Evolutionary conservation across 1,140 invertebrate species (phyloP).

Genomic region (Eciton burchellii): DNA sequence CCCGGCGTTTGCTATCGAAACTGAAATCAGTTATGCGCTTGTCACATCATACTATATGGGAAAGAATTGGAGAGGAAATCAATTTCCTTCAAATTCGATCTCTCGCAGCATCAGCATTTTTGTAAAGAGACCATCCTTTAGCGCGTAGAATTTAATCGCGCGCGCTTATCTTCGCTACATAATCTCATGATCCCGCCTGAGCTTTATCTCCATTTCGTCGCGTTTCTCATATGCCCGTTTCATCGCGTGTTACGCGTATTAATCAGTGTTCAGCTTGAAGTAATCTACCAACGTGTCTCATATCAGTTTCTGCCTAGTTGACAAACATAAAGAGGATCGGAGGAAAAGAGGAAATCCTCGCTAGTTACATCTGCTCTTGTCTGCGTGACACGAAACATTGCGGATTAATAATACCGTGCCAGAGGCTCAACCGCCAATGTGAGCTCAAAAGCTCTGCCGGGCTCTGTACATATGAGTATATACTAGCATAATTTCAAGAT

Average conservation of each 20-base stretch:
- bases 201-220: constrained; percentile 42
- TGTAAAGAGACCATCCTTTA: neutral
- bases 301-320: constrained; percentile 55
- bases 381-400: constrained; percentile 11
- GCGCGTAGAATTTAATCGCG: constrained; percentile 14
- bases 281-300: constrained; percentile 55
- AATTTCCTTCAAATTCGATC: constrained; percentile 21
- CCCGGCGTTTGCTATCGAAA: neutral
- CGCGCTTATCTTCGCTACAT: constrained; percentile 8
- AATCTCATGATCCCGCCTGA: constrained; percentile 22
- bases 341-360: constrained; percentile 37
- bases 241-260: constrained; percentile 13
- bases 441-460: neutral
- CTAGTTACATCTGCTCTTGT: constrained; percentile 20
- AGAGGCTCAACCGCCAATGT: neutral
- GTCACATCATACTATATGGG: neutral
- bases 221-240: neutral
- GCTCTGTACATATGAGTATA: neutral
- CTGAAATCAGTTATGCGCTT: neutral
- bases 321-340: constrained; percentile 47
- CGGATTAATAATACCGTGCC: constrained; percentile 44
- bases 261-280: constrained; percentile 63
- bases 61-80: constrained; percentile 15
- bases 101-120: constrained; percentile 33
- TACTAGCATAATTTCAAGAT: constrained; percentile 9